A percentile compares a stretch with the other conserved stretches of the same genome.
These are phyloP conservation scores for Albula glossodonta DNA, from an alignment of 2,113 vertebrate species.

Conservation along the genomic window DNA sequence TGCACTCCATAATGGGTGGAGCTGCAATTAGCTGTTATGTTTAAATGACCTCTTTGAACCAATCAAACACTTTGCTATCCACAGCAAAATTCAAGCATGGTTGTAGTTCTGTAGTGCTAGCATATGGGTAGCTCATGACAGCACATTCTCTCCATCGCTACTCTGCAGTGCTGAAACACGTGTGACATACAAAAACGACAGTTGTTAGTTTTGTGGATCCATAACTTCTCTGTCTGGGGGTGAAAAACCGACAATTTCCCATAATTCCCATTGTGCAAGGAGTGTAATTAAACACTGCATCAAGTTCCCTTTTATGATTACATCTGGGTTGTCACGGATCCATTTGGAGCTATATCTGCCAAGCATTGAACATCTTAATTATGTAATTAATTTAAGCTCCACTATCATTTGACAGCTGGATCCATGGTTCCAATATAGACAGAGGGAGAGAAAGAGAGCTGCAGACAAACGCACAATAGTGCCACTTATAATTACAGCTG, in stretches of 20 bases:
- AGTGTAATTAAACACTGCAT: not conserved
- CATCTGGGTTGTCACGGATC: not conserved
- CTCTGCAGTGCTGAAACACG: no score
- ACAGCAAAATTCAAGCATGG: no score
- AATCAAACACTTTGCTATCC: no score
- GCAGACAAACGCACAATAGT: slow-evolving; percentile 7
- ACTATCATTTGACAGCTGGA: slow-evolving; percentile 44
- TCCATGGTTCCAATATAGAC: slow-evolving; percentile 25
- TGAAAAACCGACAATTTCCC: slow-evolving; percentile 11
- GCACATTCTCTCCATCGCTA: no score
- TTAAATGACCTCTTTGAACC: no score
- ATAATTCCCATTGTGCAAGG: not conserved
- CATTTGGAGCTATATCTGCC: slow-evolving; percentile 11
- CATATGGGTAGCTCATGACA: no score
- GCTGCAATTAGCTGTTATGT: no score
- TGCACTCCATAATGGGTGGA: no score
- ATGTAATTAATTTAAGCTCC: slow-evolving; percentile 52
- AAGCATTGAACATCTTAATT: slow-evolving; percentile 44
- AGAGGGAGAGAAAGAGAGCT: not conserved
- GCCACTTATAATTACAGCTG: slow-evolving; percentile 36
- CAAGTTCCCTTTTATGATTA: slow-evolving; percentile 4
- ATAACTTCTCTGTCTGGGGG: not conserved
- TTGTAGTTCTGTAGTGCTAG: no score
- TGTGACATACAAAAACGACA: not conserved
- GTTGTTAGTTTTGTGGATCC: not conserved